These are phyloP conservation scores for Thinocorus orbignyianus DNA, from an alignment of 2,113 vertebrate species.

Conservation along the genomic window DNA sequence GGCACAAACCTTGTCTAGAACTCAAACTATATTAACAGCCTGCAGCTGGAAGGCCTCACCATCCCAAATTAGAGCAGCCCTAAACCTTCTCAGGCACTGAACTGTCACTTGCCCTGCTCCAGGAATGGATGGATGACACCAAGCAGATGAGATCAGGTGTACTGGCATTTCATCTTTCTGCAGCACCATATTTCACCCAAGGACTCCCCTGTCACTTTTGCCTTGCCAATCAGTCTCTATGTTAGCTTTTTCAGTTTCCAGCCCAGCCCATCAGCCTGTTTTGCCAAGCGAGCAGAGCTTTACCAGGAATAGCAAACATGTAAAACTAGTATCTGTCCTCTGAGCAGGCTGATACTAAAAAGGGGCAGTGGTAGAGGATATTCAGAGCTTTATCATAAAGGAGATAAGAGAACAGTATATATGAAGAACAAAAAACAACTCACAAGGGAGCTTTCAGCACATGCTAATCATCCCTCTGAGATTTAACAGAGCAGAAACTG, in stretches of 20 bases:
- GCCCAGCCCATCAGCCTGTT: background rate
- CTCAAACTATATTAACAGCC: background rate
- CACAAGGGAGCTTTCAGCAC: background rate
- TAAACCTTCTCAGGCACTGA: background rate
- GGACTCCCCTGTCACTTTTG: background rate
- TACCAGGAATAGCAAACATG: background rate
- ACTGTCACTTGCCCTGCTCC: background rate
- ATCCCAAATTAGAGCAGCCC: background rate
- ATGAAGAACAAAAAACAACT: background rate
- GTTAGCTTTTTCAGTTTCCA: background rate
- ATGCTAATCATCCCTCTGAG: slow-evolving; percentile 21
- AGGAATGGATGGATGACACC: rapidly evolving
- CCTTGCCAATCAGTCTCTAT: background rate
- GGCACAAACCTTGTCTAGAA: background rate
- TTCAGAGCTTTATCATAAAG: background rate
- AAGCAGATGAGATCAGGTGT: background rate
- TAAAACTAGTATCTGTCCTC: background rate
- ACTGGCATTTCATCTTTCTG: background rate
- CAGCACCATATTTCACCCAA: background rate
- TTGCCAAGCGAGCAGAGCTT: background rate
- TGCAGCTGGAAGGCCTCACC: background rate
- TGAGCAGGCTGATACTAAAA: slow-evolving; percentile 8
- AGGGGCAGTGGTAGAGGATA: background rate
- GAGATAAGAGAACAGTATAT: background rate
- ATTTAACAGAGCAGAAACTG: background rate